phyloP scores from a whole-genome alignment of 1,140 invertebrate species.

The Caenorhabditis inopinata region DNA sequence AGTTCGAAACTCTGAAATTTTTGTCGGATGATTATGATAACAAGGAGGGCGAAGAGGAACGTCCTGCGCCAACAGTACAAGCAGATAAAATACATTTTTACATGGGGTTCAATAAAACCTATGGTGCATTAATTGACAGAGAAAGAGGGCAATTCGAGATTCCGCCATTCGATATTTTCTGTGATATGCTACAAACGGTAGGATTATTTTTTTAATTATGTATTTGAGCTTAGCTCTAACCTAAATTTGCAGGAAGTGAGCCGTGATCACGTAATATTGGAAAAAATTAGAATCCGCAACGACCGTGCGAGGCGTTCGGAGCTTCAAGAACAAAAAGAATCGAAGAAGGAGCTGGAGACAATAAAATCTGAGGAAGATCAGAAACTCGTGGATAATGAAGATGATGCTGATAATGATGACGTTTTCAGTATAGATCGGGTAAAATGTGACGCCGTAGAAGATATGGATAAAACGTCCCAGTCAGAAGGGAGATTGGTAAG shows the following conservation, averaged over 20 bases:
- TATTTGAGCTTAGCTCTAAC: not conserved
- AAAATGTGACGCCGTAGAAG: not conserved
- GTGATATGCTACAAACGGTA: conserved; percentile 1
- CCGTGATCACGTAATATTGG: not conserved
- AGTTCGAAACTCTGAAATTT: not conserved
- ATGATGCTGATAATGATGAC: not conserved
- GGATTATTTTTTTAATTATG: too few species aligned
- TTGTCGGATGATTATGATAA: not conserved
- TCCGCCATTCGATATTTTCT: not conserved
- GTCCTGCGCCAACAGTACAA: not conserved
- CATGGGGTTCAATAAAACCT: conserved; percentile 1
- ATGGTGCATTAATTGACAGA: not conserved
- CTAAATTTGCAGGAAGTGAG: not conserved
- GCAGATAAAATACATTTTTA: not conserved
- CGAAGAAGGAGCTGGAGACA: not conserved
- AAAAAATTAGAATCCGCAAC: not conserved
- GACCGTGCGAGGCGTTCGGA: not conserved
- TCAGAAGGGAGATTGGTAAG: too few species aligned
- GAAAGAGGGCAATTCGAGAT: not conserved
- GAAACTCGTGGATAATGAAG: too few species aligned
- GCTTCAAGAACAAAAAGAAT: not conserved
- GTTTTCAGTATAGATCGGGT: not conserved
- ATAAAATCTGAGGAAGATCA: too few species aligned
- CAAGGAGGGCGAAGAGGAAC: not conserved
- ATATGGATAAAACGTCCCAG: not conserved